Percentiles rank a stretch among this genome's conserved stretches.
Evolutionary conservation across 1,140 invertebrate genomes (phyloP).

Genomic region (Drosophila auraria): DNA sequence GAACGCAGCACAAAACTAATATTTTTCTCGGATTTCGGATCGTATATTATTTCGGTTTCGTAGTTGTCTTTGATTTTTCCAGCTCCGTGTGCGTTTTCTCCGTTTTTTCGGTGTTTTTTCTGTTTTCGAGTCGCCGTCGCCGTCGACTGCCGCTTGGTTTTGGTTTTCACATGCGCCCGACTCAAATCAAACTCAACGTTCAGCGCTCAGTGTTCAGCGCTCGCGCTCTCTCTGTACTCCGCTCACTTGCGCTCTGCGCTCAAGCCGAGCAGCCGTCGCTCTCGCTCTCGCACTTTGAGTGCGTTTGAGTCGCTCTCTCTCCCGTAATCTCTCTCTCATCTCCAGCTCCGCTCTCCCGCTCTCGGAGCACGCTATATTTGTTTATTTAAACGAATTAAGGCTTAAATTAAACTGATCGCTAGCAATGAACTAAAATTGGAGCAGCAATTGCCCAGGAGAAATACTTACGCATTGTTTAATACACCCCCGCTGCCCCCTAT

Average conservation of each 20-base stretch:
- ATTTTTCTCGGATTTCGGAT: conserved; percentile 16
- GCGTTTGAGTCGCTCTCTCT: conserved; percentile 22
- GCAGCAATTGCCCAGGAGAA: conserved; percentile 60
- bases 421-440: conserved; percentile 64
- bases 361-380: conserved; percentile 30
- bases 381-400: conserved; percentile 67
- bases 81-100: conserved; percentile 51
- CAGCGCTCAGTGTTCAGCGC: conserved; percentile 1
- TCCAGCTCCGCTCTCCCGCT: conserved; percentile 7
- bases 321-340: conserved; percentile 8
- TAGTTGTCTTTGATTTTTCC: conserved; percentile 59
- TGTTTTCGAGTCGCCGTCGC: conserved; percentile 56
- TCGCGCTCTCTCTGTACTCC: conserved; percentile 10
- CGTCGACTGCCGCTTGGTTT: conserved; percentile 68
- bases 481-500: not conserved
- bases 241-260: conserved; percentile 17
- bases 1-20: conserved; percentile 16
- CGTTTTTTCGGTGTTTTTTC: conserved; percentile 23
- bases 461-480: conserved; percentile 1
- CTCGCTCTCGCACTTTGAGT: conserved; percentile 19
- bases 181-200: conserved; percentile 36
- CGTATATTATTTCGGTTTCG: conserved; percentile 43
- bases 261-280: conserved; percentile 19
- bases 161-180: conserved; percentile 56
- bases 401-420: conserved; percentile 65